A percentile compares a stretch with the other conserved stretches of the same genome.
Conservation (phyloP, 2,113 vertebrate genomes). For the Cranoglanis bouderius region DNA sequence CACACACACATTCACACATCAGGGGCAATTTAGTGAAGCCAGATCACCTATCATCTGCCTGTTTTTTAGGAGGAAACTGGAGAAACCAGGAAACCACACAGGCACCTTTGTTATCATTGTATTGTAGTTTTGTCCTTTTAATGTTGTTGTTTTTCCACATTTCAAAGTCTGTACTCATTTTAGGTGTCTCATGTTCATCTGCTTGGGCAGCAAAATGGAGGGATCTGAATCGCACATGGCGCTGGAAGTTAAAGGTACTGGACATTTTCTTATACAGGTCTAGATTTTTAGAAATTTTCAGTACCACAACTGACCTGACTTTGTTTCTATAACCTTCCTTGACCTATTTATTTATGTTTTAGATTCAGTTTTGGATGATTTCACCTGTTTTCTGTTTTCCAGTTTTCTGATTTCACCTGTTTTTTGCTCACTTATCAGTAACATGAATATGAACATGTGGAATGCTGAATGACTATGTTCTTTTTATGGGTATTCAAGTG, state of each 20-base stretch:
- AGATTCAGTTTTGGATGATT: neutral
- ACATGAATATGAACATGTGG: neutral
- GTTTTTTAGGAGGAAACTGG: neutral
- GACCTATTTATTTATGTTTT: neutral
- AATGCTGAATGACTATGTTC: neutral
- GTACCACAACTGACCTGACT: neutral
- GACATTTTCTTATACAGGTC: neutral
- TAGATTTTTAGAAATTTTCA: neutral
- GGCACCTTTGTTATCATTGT: neutral
- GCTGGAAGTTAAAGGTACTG: slow-evolving; percentile 76
- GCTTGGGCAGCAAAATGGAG: slow-evolving; percentile 82
- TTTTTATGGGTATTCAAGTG: neutral
- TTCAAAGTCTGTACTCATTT: neutral
- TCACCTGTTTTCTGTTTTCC: neutral
- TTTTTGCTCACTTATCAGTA: neutral
- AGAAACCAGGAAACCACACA: neutral
- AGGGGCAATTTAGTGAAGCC: neutral
- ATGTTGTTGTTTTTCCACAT: neutral
- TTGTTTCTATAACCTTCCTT: neutral
- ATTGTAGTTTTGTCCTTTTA: neutral
- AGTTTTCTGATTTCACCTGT: neutral
- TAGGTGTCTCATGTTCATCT: slow-evolving; percentile 80
- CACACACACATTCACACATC: neutral
- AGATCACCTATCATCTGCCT: neutral
- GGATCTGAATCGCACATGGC: slow-evolving; percentile 80